Base-by-base conservation (phyloP, 2,113 vertebrate genomes). In the Saguinus midas region DNA sequence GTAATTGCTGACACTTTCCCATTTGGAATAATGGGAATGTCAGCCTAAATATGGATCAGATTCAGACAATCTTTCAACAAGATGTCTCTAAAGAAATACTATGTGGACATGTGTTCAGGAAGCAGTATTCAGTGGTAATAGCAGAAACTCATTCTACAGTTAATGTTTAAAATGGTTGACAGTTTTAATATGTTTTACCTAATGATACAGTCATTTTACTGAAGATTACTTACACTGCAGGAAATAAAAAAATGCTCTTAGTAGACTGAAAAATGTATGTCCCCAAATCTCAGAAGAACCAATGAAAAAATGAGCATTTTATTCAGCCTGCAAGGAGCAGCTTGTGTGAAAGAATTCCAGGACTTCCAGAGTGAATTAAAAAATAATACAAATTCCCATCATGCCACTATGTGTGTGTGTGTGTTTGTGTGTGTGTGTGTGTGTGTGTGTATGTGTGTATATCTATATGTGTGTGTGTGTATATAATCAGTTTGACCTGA, bases 131-230 rank as follows among this genome's bases (percentile, higher is more conserved):
- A 90, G 17, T 21, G 68, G 32, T 37, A 95, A 97, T 50, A 70
- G 11, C 64, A 78, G 50, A 96, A 96, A 87, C 94, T 64, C 35
- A 73, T 97, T 93, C 58, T 91, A 8, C 4, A 29, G 37, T 82
- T 97, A 93, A 88, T 64, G 11, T 84, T 97, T 97, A 93, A 90
- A 58, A 83, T 40, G 78, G 43, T 84, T 98, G 57, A 75, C 95
- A 95, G 64, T 94, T 97, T 97, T 96, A 96, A 95, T 97, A 55
- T 87, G 48, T 58, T 96, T 97, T 96, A 93, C 27, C 37, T 92
- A 97, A 93, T 94, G 32, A 76, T 57, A 73, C 1, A 83, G 45
- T 93, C 72, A 97, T 94, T 55, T 96, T 94, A 92, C 32, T 68
- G n/a, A 75, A 90, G 29, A 96, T 83, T 89, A 88, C 37, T 97